Percentiles rank a stretch among this genome's conserved stretches.
Conservation (phyloP, 2,113 vertebrate species). For the Poeciliopsis occidentalis region DNA sequence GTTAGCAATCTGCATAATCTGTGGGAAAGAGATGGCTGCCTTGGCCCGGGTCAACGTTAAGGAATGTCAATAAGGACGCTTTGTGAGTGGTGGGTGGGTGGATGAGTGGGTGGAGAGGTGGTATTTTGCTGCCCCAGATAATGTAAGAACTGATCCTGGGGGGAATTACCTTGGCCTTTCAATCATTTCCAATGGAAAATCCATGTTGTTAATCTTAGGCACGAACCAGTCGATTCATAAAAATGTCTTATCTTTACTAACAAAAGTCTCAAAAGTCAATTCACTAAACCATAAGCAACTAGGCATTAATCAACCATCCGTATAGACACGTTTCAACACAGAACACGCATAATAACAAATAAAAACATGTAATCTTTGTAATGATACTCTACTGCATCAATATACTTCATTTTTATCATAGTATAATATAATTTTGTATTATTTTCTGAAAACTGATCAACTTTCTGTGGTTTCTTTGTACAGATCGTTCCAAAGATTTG, state of each 20-base stretch:
- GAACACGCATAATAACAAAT: too few relatives aligned
- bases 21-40: constrained; percentile 66
- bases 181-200: constrained; percentile 72
- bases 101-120: constrained; percentile 46
- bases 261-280: background rate
- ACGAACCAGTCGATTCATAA: constrained; percentile 32
- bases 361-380: too few relatives aligned
- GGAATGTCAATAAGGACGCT: constrained; percentile 74
- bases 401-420: too few relatives aligned
- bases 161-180: constrained; percentile 63
- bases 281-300: too few relatives aligned
- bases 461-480: too few relatives aligned
- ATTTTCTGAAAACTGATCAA: too few relatives aligned
- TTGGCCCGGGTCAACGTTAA: constrained; percentile 65
- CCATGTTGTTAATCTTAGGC: constrained; percentile 35
- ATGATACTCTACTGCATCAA: too few relatives aligned
- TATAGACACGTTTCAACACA: too few relatives aligned
- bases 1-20: constrained; percentile 57
- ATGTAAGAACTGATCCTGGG: constrained; percentile 62
- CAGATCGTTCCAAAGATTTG: too few relatives aligned
- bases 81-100: constrained; percentile 39
- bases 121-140: constrained; percentile 39
- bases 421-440: too few relatives aligned
- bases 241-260: constrained; percentile 34
- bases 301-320: too few relatives aligned